phyloP scores from a whole-genome alignment of 1,140 invertebrate genomes.

The Sipha flava region DNA sequence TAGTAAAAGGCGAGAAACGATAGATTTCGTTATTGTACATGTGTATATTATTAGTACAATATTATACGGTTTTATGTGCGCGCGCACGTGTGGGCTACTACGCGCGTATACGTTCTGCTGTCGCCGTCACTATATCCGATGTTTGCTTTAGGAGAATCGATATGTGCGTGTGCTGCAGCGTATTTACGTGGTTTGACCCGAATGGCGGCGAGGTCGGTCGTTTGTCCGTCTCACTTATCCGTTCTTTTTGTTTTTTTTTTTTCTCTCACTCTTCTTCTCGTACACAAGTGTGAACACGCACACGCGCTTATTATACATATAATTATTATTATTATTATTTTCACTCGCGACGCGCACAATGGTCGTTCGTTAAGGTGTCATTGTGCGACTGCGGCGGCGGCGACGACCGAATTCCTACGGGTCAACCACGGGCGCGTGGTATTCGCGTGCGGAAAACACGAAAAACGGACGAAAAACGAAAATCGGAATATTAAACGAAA shows the following conservation, averaged over 20 bases:
- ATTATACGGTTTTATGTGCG: not conserved
- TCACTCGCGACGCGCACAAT: not conserved
- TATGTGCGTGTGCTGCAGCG: not conserved
- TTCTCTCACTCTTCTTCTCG: too few species aligned
- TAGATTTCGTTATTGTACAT: not conserved
- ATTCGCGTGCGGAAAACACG: not conserved
- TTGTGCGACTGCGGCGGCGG: slow-evolving; percentile 7
- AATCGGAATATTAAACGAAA: not conserved
- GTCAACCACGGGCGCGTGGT: not conserved
- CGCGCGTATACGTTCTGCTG: not conserved
- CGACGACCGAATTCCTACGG: not conserved
- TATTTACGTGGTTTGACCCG: not conserved
- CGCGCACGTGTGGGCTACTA: not conserved
- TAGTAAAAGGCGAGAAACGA: slow-evolving; percentile 6
- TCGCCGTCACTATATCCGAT: not conserved
- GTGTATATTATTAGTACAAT: not conserved
- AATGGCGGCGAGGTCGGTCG: not conserved
- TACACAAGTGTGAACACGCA: too few species aligned
- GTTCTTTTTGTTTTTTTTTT: slow-evolving; percentile 26
- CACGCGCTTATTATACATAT: not conserved
- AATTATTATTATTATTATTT: not conserved
- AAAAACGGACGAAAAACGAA: not conserved
- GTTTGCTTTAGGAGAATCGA: not conserved
- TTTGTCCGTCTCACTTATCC: slow-evolving; percentile 19
- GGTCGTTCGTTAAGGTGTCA: slow-evolving; percentile 26